Percentiles rank a stretch among this genome's conserved stretches.
Conservation (phyloP, 2,888 invertebrate genomes). For the Polyommatus iphigenia region DNA sequence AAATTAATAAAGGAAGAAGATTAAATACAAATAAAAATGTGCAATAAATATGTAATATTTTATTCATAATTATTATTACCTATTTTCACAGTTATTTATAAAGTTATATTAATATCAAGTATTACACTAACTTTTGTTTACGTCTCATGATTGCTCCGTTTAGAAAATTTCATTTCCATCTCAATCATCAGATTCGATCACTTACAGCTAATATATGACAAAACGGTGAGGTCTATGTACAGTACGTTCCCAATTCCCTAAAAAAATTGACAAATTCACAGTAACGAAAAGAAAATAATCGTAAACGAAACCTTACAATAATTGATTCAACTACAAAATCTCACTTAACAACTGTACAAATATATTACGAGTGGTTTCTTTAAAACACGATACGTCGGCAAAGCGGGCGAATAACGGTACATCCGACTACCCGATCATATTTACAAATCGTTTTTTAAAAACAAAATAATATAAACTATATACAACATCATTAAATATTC, state of each 20-base stretch:
- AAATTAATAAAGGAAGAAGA: not conserved
- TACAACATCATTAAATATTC: constrained; percentile 80
- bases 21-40: constrained; percentile 58
- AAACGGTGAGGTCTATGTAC: constrained; percentile 80
- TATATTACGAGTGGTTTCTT: constrained; percentile 76
- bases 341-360: constrained; percentile 78
- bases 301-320: constrained; percentile 74
- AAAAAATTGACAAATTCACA: constrained; percentile 86
- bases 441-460: constrained; percentile 74
- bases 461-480: constrained; percentile 79
- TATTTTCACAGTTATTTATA: constrained; percentile 82
- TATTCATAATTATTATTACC: constrained; percentile 81
- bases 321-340: constrained; percentile 75
- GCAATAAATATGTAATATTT: constrained; percentile 79
- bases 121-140: constrained; percentile 78
- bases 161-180: constrained; percentile 79
- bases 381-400: constrained; percentile 66
- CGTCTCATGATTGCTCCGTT: constrained; percentile 79
- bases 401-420: constrained; percentile 68
- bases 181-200: constrained; percentile 73
- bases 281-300: constrained; percentile 75
- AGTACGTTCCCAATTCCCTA: constrained; percentile 86
- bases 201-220: constrained; percentile 74
- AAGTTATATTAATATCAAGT: constrained; percentile 82
- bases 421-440: constrained; percentile 58